phyloP scores from a whole-genome alignment of 2,888 invertebrate genomes.

The Lasioglossum villosulum region DNA sequence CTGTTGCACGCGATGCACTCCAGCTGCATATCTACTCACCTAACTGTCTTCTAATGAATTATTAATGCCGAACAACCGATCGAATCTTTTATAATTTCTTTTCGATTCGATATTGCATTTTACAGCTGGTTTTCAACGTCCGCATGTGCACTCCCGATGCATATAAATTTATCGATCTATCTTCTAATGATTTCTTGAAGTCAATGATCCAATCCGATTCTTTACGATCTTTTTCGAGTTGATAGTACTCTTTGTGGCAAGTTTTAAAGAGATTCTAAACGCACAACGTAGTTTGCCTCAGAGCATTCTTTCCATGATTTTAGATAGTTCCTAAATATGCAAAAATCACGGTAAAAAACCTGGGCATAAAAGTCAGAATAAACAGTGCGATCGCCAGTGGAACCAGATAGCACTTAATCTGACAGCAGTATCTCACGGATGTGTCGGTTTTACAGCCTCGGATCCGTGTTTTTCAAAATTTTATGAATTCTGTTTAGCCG shows the following conservation, averaged over 20 bases:
- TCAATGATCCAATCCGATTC: no score
- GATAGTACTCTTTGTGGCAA: not conserved
- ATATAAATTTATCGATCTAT: no score
- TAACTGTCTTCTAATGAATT: not conserved
- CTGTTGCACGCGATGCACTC: not conserved
- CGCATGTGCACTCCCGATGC: no score
- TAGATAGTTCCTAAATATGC: not conserved
- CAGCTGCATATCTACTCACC: not conserved
- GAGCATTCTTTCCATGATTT: not conserved
- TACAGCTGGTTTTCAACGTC: no score
- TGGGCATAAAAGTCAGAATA: not conserved
- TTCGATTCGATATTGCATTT: not conserved
- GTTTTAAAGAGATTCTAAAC: no score
- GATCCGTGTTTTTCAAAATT: not conserved
- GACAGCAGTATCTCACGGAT: not conserved
- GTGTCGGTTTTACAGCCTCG: not conserved
- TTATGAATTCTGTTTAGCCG: not conserved
- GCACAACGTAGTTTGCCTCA: not conserved
- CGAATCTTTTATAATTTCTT: not conserved
- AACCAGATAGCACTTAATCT: not conserved
- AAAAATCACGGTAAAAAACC: not conserved
- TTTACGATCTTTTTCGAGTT: not conserved
- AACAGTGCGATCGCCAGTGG: not conserved
- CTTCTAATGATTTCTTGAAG: no score
- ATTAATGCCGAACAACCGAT: not conserved